phyloP scores from a whole-genome alignment of 2,888 invertebrate species.

The Cephus spinipes region DNA sequence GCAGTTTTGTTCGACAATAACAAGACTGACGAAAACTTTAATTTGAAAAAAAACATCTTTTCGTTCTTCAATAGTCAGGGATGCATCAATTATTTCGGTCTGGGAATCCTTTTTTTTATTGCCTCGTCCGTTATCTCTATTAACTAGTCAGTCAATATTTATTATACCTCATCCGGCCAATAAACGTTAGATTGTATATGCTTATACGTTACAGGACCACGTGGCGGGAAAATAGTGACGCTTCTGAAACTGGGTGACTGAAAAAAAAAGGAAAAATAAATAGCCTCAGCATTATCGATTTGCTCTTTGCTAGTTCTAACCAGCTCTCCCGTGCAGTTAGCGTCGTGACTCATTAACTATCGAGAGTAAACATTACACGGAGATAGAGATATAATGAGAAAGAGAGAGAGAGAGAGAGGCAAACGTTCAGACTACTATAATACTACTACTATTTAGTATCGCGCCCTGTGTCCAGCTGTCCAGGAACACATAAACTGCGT shows the following conservation, averaged over 20 bases:
- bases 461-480: background rate
- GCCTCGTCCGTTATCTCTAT: background rate
- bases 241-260: background rate
- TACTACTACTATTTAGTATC: background rate
- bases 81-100: background rate
- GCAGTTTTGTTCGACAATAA: background rate
- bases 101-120: background rate
- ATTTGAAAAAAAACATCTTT: background rate
- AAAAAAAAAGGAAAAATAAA: background rate
- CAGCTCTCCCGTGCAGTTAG: slow-evolving; percentile 33
- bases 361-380: slow-evolving; percentile 46
- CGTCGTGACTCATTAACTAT: slow-evolving; percentile 51
- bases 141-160: background rate
- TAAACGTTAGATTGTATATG: background rate
- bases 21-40: background rate
- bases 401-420: background rate
- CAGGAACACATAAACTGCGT: background rate
- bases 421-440: background rate
- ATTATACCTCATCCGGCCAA: background rate
- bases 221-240: background rate
- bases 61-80: background rate
- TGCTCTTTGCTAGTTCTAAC: background rate
- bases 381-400: no score
- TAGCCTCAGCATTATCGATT: slow-evolving; percentile 45
- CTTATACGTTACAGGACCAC: background rate